Conservation (phyloP, 2,888 invertebrate genomes). For the Pseudoips prasinana region DNA sequence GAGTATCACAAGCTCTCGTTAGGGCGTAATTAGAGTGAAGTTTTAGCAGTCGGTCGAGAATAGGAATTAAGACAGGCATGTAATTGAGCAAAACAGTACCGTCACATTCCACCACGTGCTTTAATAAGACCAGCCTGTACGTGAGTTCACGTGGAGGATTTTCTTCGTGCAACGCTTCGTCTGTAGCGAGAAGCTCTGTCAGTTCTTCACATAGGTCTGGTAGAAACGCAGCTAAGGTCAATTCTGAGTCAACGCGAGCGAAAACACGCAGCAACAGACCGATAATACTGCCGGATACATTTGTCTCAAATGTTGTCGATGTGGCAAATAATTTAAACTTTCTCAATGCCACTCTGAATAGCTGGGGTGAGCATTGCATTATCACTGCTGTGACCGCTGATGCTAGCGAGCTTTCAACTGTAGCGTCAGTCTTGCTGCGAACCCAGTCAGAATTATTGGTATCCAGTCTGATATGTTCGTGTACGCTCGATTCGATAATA, state of each 20-base stretch:
- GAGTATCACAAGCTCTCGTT: constrained; percentile 82
- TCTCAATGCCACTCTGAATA: constrained; percentile 85
- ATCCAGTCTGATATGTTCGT: constrained; percentile 86
- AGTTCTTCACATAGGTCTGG: constrained; percentile 87
- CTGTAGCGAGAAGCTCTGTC: constrained; percentile 80
- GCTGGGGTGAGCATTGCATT: constrained; percentile 86
- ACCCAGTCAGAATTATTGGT: constrained; percentile 80
- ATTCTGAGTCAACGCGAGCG: constrained; percentile 84
- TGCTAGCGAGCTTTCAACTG: constrained; percentile 86
- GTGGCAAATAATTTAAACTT: constrained; percentile 89
- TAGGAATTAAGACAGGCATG: constrained; percentile 82
- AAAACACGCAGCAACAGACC: constrained; percentile 87
- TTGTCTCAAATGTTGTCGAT: constrained; percentile 90
- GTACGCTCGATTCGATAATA: constrained; percentile 86
- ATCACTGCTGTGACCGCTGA: constrained; percentile 86
- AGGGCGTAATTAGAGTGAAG: constrained; percentile 86
- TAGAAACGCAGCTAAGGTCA: constrained; percentile 87
- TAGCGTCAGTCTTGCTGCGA: constrained; percentile 86
- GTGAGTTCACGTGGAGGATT: constrained; percentile 89
- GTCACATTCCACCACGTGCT: constrained; percentile 86
- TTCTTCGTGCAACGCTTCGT: constrained; percentile 88
- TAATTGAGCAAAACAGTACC: constrained; percentile 85
- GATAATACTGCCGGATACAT: constrained; percentile 91
- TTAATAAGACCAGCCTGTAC: constrained; percentile 88
- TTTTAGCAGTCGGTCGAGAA: constrained; percentile 87